Conservation (phyloP, 1,140 invertebrate genomes). For the Penaeus chinensis region DNA sequence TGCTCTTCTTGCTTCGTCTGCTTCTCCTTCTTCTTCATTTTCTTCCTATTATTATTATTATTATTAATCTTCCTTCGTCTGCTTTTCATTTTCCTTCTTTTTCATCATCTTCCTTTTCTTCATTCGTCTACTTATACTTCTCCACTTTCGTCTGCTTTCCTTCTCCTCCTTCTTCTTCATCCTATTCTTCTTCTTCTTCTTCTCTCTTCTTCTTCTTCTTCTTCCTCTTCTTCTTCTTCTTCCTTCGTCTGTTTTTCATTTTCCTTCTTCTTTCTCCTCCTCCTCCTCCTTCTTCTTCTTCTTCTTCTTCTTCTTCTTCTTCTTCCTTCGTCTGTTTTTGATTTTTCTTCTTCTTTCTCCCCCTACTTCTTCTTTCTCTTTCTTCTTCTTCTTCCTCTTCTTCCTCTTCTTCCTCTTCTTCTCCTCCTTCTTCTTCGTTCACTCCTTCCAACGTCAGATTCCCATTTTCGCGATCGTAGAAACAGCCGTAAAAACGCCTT, state of each 20-base stretch:
- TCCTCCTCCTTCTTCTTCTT: neutral
- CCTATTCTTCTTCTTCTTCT: neutral
- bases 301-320: neutral
- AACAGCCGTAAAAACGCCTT: neutral
- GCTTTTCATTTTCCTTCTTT: neutral
- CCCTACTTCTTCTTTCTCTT: neutral
- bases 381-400: neutral
- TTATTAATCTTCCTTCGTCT: neutral
- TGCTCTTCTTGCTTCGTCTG: neutral
- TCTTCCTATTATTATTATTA: neutral
- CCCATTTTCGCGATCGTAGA: neutral
- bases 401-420: neutral
- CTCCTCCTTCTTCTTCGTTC: neutral
- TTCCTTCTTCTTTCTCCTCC: neutral
- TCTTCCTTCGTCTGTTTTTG: neutral
- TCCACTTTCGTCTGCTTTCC: neutral
- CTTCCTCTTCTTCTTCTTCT: neutral
- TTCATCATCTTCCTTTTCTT: too few relatives aligned
- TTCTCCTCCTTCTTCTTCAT: neutral
- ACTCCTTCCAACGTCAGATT: neutral
- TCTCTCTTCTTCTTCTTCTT: neutral
- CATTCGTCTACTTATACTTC: neutral
- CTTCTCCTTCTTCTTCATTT: neutral
- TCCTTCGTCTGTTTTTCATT: neutral
- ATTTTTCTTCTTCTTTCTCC: neutral